Evolutionary conservation across 1,140 invertebrate genomes (phyloP), one percentile per base, ranked within the genome.

Genomic region (Zaprionus capensis): DNA sequence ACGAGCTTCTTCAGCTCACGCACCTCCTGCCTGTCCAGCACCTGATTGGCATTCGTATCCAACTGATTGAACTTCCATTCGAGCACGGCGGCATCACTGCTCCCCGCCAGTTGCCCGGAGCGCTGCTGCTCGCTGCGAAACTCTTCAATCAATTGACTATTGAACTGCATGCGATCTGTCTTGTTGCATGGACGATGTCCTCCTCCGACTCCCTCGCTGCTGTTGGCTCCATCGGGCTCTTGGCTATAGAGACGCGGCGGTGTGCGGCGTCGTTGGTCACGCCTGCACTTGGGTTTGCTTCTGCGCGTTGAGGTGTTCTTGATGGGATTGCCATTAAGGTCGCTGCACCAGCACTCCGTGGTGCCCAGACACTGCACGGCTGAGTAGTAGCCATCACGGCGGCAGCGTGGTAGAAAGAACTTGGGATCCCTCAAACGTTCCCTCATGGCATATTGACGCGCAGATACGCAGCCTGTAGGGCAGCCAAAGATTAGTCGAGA

Each of bases 41-140:
- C 93, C 26, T 95, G 94, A 92, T 98, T 97, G 14, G 94, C 94
- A 93, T 98, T 96, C 34, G 93, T 93, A 93, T 99, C 98, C 81
- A 99, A 93, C 53, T 95, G 94, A 2, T 94, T 92, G 84, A 98
- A 99, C 92, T 99, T 98, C 98, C 98, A 99, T 53, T 96, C 95
- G 9, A 98, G 86, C 0, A 97, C 96, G 1, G 91, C 77, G 4
- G 91, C 80, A 63, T 93, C 93, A n/a, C 69, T 49, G 7, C 59
- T 62, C 12, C 22, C 51, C 5, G 22, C 46, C 12, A 70, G 24
- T 44, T 94, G 61, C 22, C 70, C 66, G 24, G 79, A 91, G 24
- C 95, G 93, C 31, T 94, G 94, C 64, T 95, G 97, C 92, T 98
- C 97, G 9, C 95, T 95, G 65, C 95, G 95, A 90, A 98, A 98